These are phyloP conservation scores for Julus scanicus DNA, from an alignment of 2,888 invertebrate species.

Conservation along the genomic window DNA sequence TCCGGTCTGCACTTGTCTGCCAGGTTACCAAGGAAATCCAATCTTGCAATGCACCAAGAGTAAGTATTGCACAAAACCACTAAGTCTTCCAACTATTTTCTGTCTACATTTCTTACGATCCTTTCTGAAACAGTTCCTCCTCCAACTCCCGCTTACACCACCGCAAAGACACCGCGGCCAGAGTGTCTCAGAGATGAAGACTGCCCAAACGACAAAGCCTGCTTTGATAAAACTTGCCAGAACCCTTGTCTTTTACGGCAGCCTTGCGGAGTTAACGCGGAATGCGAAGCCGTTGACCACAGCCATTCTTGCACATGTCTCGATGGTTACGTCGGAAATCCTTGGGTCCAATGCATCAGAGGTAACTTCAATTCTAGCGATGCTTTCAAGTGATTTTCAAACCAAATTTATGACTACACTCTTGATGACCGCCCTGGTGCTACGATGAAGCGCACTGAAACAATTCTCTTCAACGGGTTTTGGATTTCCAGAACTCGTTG, in stretches of 20 bases:
- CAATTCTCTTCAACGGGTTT: no score
- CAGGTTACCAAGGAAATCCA: conserved; percentile 75
- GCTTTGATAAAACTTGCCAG: conserved; percentile 79
- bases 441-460: no score
- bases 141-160: not conserved
- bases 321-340: conserved; percentile 80
- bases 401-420: no score
- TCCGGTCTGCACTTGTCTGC: conserved; percentile 52
- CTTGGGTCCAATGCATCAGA: conserved; percentile 69
- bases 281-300: conserved; percentile 83
- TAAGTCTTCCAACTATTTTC: not conserved
- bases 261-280: conserved; percentile 79
- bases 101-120: not conserved
- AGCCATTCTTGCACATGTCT: conserved; percentile 84
- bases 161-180: conserved; percentile 37
- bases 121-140: conserved; percentile 17
- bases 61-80: not conserved
- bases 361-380: conserved; percentile 56
- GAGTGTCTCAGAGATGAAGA: conserved; percentile 61
- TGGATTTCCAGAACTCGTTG: no score
- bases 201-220: conserved; percentile 76
- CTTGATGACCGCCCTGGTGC: no score
- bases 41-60: conserved; percentile 74
- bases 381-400: no score
- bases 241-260: conserved; percentile 76